phyloP scores from a whole-genome alignment of 2,113 vertebrate genomes.

The Uria lomvia region DNA sequence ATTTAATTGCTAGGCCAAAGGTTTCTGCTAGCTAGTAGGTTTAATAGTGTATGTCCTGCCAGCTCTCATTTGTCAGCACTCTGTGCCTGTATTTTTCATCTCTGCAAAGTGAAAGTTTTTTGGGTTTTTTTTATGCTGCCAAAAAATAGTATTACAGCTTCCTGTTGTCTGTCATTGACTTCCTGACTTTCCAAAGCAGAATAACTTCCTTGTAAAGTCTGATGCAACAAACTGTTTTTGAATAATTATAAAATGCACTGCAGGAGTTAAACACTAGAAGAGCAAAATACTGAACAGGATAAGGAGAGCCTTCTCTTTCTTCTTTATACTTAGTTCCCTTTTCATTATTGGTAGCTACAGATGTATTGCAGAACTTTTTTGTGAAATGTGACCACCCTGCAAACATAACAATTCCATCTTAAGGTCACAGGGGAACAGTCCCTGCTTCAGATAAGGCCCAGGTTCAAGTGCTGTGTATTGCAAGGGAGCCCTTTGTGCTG shows the following conservation, averaged over 20 bases:
- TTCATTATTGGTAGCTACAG: background rate
- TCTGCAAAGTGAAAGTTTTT: background rate
- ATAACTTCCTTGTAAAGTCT: background rate
- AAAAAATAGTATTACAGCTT: background rate
- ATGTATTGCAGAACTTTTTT: background rate
- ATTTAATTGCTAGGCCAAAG: background rate
- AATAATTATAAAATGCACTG: background rate
- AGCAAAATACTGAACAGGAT: background rate
- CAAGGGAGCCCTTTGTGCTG: background rate
- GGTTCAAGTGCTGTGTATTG: background rate
- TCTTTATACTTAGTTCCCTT: background rate
- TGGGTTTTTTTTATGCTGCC: background rate
- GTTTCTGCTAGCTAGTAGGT: background rate
- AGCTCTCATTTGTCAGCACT: background rate
- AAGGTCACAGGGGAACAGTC: too few species aligned
- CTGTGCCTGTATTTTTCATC: background rate
- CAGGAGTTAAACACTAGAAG: background rate
- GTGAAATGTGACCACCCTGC: background rate
- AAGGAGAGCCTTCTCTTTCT: background rate
- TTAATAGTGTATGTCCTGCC: background rate
- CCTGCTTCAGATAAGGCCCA: background rate
- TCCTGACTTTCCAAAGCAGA: background rate
- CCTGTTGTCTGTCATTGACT: background rate
- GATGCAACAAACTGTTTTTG: background rate
- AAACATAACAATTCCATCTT: background rate